Base-by-base conservation (phyloP, 2,888 invertebrate species). In the Platycnemis pennipes region DNA sequence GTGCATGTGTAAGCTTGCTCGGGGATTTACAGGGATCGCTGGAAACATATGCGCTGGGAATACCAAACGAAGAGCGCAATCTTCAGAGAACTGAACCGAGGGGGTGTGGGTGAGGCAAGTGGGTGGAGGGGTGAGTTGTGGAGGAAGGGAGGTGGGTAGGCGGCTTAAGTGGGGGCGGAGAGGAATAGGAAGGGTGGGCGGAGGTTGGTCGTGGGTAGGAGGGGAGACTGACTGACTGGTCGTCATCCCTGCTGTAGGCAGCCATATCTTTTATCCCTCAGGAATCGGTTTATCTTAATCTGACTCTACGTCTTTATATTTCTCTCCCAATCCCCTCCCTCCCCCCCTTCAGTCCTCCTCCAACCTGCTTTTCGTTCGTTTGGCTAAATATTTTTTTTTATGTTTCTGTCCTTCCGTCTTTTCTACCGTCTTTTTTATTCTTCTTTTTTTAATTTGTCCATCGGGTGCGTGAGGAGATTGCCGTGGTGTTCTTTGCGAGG, bases 241-340 rank as follows among this genome's bases (percentile, higher is more conserved):
- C 77, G 86, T 86, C 77, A 94, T 94, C 49, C 94, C 85, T 44
- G 31, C 49, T 26, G 77, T 85, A 94, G 86, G 86, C 77, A 94
- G 86, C 91, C 77, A 94, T 86, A 94, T 85, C 77, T 94, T 85
- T 86, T 91, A 91, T 91, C 91, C 91, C 91, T 69, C 91, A 63
- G 63, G 91, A 91, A 91, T 91, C 91, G 91, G 91, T 91, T 91
- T 91, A 91, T 91, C 91, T 91, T 91, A 91, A 91, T 91, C 91
- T 91, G 91, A 91, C 91, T 89, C 89, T 91, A 91, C 69, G 91
- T 91, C 91, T 91, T 91, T 91, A 91, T 91, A 91, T 91, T 91
- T 91, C 91, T 91, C 89, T 42, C 88, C 45, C 45, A 16, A 45
- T 8, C 87, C 46, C 46, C 16, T 44, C 0, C 26, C 11, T 87